Evolutionary conservation across 2,797 vertebrate species (phyloP).

Genomic region (Australoheros facetus): DNA sequence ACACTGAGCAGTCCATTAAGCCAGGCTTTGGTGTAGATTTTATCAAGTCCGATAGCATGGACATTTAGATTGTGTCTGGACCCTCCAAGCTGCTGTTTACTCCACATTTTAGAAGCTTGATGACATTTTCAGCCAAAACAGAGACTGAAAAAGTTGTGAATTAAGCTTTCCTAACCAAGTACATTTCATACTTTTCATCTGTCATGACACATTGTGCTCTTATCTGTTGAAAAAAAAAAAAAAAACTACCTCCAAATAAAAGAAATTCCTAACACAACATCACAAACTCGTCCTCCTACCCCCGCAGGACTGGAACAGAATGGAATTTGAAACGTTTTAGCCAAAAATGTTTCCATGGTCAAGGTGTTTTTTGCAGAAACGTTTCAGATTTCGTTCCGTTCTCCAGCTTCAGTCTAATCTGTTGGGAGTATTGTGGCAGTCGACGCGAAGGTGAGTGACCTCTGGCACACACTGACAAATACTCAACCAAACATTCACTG

Average conservation of each 20-base stretch:
- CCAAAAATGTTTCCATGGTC: conserved; percentile 86
- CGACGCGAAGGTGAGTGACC: conserved; percentile 75
- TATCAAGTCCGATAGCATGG: conserved; percentile 46
- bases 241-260: conserved; percentile 22
- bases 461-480: conserved; percentile 35
- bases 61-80: conserved; percentile 17
- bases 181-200: conserved; percentile 24
- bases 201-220: conserved; percentile 37
- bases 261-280: conserved; percentile 24
- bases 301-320: conserved; percentile 79
- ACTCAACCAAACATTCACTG: conserved; percentile 25
- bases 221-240: conserved; percentile 22
- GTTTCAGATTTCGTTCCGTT: conserved; percentile 88
- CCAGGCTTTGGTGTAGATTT: conserved; percentile 57
- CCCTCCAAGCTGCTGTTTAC: not conserved
- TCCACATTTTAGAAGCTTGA: conserved; percentile 6
- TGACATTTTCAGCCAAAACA: conserved; percentile 21
- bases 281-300: conserved; percentile 18
- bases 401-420: conserved; percentile 77
- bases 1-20: conserved; percentile 61
- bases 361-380: conserved; percentile 91
- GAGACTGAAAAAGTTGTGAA: not conserved
- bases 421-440: conserved; percentile 25
- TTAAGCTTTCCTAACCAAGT: not conserved
- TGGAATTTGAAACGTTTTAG: conserved; percentile 90